A percentile compares a stretch with the other conserved stretches of the same genome.
phyloP scores from a whole-genome alignment of 2,797 vertebrate genomes.

The Macrochelys suwanniensis region DNA sequence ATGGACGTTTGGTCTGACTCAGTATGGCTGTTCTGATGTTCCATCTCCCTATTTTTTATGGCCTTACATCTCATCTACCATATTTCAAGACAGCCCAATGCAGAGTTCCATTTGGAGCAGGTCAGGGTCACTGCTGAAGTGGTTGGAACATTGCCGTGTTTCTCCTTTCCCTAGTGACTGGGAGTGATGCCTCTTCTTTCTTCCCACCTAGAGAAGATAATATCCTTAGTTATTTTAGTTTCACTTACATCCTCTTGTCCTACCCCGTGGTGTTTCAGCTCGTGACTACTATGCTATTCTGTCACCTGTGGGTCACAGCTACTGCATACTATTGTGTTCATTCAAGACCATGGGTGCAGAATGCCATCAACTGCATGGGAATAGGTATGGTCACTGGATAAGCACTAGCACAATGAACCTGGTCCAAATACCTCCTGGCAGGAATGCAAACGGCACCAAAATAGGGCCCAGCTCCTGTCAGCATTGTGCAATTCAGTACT shows the following conservation, averaged over 20 bases:
- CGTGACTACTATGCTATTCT: not conserved
- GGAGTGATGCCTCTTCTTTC: not conserved
- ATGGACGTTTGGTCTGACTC: too few species aligned
- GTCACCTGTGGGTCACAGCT: not conserved
- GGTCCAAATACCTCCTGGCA: not conserved
- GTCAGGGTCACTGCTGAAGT: not conserved
- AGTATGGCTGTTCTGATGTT: not conserved
- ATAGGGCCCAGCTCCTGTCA: not conserved
- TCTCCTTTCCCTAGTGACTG: not conserved
- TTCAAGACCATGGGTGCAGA: not conserved
- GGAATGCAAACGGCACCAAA: not conserved
- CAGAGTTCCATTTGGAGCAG: rapidly evolving
- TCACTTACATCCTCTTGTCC: not conserved
- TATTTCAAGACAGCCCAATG: not conserved
- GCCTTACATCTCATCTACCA: not conserved
- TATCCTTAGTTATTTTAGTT: not conserved
- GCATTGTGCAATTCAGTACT: not conserved
- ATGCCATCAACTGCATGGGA: not conserved
- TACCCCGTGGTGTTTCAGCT: not conserved
- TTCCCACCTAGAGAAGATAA: not conserved
- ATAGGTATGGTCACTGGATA: not conserved
- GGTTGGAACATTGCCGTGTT: not conserved
- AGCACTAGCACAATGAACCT: not conserved
- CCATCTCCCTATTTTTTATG: not conserved
- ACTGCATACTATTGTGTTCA: rapidly evolving